Evolutionary conservation across 2,888 invertebrate genomes (phyloP), one percentile per base, ranked within the genome.

Genomic region (Diaphora mendica): DNA sequence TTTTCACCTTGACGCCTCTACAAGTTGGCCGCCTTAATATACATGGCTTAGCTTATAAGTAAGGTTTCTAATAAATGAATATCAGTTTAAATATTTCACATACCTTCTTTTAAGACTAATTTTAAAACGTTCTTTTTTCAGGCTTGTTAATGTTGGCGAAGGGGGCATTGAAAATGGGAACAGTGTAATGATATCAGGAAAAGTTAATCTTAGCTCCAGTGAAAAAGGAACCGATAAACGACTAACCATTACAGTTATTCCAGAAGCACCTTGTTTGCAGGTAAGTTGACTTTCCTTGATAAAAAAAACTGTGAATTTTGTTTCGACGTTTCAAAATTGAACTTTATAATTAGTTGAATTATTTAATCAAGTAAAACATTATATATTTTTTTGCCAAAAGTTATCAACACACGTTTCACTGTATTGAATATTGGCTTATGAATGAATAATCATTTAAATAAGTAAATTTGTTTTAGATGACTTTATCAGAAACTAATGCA

Each of bases 231-330:
- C 93, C 26, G 98, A 98, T 89, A 96, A 97, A 82, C 96, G 98
- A 79, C 95, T 99, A 71, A 96, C 97, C 81, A 97, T 99, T 73
- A 96, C 96, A 79, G 96, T 99, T 70, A 97, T 98, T 67, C 97
- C 98, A 23, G 96, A 97, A 80, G 97, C 98, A 78, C 98, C 99
- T 0, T 97, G 97, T 86, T 94, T 99, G 86, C 97, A 98, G 96
- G 98, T 98, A 92, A 88, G 77, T 30, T 17, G 30, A 62, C 13
- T 30, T 62, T 15, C 30, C 5, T 62, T 62, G 2, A 15, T 4
- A 0, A 26, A 30, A n/a, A n/a, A n/a, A n/a, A n/a, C n/a, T n/a
- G n/a, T n/a, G n/a, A n/a, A n/a, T n/a, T n/a, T n/a, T n/a, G n/a
- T n/a, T n/a, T n/a, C n/a, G n/a, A n/a, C n/a, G n/a, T n/a, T n/a